Evolutionary conservation across 2,113 vertebrate species (phyloP).

Genomic region (Zosterops lateralis): DNA sequence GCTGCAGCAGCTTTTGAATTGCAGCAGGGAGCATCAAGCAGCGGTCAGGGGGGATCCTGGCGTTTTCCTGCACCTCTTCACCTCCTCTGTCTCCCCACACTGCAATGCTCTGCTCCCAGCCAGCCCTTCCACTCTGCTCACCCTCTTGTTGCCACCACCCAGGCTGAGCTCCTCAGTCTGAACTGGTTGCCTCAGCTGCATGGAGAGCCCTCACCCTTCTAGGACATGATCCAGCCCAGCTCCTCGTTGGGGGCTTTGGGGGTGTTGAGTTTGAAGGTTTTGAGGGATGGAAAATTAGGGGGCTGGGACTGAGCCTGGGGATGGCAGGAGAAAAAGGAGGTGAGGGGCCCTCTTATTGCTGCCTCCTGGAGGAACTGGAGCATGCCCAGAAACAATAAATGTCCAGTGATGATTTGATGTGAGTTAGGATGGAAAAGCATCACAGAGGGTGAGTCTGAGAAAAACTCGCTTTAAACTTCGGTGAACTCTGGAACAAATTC

Average conservation of each 20-base stretch:
- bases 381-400: slow-evolving; percentile 67
- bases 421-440: slow-evolving; percentile 54
- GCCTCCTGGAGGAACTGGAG: slow-evolving; percentile 50
- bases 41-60: not conserved
- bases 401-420: slow-evolving; percentile 37
- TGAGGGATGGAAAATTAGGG: not conserved
- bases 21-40: slow-evolving; percentile 27
- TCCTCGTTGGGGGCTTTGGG: not conserved
- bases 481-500: slow-evolving; percentile 44
- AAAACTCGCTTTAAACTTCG: not conserved
- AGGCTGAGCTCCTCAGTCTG: not conserved
- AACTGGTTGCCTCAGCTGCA: not conserved
- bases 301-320: not conserved
- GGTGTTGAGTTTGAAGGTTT: not conserved
- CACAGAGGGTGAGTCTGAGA: slow-evolving; percentile 30
- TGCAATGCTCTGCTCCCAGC: not conserved
- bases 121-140: not conserved
- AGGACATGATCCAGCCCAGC: not conserved
- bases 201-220: not conserved
- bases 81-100: not conserved
- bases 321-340: slow-evolving; percentile 43
- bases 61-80: not conserved
- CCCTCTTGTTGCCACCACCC: too few relatives aligned
- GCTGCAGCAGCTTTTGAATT: not conserved
- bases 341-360: slow-evolving; percentile 4